Conservation (phyloP, 2,888 invertebrate species). For the Galerucella calmariensis region DNA sequence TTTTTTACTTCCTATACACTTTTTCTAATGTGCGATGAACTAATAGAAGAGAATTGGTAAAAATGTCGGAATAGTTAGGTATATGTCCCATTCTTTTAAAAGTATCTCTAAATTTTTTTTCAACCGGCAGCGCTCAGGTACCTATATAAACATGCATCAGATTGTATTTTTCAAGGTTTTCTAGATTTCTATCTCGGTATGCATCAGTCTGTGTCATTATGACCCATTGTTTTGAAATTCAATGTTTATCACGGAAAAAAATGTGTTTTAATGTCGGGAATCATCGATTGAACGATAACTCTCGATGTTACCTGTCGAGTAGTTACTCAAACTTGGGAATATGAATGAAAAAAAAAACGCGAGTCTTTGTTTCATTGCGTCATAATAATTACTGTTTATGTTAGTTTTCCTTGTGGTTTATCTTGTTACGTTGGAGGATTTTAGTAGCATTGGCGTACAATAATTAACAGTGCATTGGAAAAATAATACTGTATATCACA, state of each 20-base stretch:
- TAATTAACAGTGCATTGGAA: not conserved
- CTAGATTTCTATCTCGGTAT: slow-evolving; percentile 51
- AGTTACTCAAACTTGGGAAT: slow-evolving; percentile 34
- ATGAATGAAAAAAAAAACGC: not conserved
- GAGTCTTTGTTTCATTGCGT: slow-evolving; percentile 13
- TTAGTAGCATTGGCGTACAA: not conserved
- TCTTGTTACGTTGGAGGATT: slow-evolving; percentile 6
- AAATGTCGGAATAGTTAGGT: not conserved
- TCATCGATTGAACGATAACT: slow-evolving; percentile 37
- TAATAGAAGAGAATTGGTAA: no score
- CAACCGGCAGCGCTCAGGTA: slow-evolving; percentile 30
- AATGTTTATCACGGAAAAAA: slow-evolving; percentile 54
- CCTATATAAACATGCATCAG: slow-evolving; percentile 39
- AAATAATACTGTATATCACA: not conserved
- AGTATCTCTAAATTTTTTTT: slow-evolving; percentile 35
- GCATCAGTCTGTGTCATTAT: slow-evolving; percentile 59
- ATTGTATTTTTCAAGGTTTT: slow-evolving; percentile 44
- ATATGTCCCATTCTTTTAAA: slow-evolving; percentile 20
- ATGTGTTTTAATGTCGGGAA: slow-evolving; percentile 37
- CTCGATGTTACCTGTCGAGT: slow-evolving; percentile 29
- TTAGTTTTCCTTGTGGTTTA: slow-evolving; percentile 5
- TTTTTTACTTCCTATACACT: no score
- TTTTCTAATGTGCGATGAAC: no score
- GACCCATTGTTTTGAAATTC: slow-evolving; percentile 57
- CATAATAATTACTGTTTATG: slow-evolving; percentile 2